Conservation (phyloP, 1,140 invertebrate genomes). For the Neodiprion pinetum region DNA sequence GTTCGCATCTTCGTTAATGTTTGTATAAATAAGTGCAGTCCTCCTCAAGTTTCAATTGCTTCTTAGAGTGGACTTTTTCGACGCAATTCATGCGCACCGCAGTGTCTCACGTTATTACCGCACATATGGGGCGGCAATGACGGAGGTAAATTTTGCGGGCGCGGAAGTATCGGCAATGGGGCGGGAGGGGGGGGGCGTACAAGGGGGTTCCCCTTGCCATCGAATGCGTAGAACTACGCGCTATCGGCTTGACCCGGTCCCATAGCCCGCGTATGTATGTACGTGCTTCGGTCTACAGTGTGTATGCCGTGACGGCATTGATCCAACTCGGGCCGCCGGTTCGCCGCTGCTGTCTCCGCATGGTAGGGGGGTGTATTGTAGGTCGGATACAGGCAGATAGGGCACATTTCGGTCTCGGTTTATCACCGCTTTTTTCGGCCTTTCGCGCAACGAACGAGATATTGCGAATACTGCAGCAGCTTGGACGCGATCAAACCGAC, state of each 20-base stretch:
- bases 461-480: too few species aligned
- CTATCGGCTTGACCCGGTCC: constrained; percentile 3
- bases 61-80: neutral
- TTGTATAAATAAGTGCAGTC: too few species aligned
- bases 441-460: too few species aligned
- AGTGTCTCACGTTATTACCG: neutral
- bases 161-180: neutral
- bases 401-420: too few species aligned
- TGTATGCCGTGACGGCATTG: constrained; percentile 6
- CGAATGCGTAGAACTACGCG: neutral
- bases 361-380: neutral
- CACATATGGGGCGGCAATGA: neutral
- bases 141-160: neutral
- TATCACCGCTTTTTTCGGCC: too few species aligned
- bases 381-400: neutral
- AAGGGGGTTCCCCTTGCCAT: neutral
- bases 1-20: too few species aligned
- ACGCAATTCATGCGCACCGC: neutral
- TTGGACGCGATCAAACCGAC: too few species aligned
- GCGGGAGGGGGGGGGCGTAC: neutral
- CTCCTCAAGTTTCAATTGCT: neutral
- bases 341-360: neutral
- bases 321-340: constrained; percentile 4
- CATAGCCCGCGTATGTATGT: constrained; percentile 8
- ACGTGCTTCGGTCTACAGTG: neutral